A percentile compares a stretch with the other conserved stretches of the same genome.
Conservation (phyloP, 2,113 vertebrate species). For the Neoarius graeffei region DNA sequence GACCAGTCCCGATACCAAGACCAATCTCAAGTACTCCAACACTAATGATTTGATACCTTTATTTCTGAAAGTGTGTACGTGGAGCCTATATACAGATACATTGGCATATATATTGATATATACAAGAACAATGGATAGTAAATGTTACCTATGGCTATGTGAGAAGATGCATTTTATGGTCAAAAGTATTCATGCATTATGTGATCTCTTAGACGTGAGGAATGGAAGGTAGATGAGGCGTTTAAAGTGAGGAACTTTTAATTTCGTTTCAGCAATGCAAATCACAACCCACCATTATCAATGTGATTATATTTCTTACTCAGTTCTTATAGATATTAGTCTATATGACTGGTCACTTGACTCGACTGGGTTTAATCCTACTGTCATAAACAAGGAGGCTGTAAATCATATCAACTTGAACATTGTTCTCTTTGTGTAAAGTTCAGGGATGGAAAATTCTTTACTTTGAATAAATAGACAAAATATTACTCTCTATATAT, state of each 20-base stretch:
- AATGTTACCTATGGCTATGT: background rate
- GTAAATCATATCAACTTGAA: background rate
- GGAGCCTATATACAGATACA: background rate
- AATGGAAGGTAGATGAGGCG: background rate
- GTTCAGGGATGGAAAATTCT: background rate
- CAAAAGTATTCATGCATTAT: background rate
- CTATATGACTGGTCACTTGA: background rate
- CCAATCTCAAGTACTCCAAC: no score
- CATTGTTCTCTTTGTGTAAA: background rate
- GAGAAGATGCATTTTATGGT: background rate
- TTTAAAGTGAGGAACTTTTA: background rate
- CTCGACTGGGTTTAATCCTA: background rate
- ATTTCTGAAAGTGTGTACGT: no score
- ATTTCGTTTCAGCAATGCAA: background rate
- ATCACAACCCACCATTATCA: background rate
- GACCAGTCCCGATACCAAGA: no score
- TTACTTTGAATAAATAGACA: background rate
- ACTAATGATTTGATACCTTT: no score
- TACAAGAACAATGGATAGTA: background rate
- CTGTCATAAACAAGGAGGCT: background rate
- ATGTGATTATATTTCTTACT: background rate
- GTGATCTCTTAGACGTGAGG: background rate
- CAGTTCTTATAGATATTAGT: background rate
- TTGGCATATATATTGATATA: background rate
- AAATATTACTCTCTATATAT: background rate